Base-by-base conservation (phyloP, 2,888 invertebrate genomes). In the Ichneumoninae sp. region DNA sequence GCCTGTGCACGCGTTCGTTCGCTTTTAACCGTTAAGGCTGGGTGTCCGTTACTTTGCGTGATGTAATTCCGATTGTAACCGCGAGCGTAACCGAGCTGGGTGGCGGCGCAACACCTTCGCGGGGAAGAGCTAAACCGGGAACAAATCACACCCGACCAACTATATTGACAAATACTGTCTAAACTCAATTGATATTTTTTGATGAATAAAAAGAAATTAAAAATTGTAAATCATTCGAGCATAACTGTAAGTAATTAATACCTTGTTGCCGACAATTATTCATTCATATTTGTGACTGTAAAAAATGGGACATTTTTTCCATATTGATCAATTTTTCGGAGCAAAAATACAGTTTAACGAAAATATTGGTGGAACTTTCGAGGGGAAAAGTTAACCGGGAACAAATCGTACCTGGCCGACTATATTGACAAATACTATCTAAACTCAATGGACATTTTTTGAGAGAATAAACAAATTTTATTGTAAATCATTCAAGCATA, bases 61-160 rank as follows among this genome's bases (percentile, higher is more conserved):
- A 85, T 80, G 85, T 82, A 85, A 85, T 85, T 79, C 33, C 75
- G 82, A 79, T 85, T 82, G 85, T 79, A 85, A 82, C 82, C 79
- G 66, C 75, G 30, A 54, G 50, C 75, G 68, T 85, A 82, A 85
- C 71, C 71, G 66, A 71, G 66, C 40, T 63, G 70, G 54, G 52
- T 79, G 57, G 19, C 70, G 44, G 66, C 63, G 13, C 19, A 60
- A 75, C 79, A 76, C 75, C 68, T 73, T 60, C 66, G 7, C 16
- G 16, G 8, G 81, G 66, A 82, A 82, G 78, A 68, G n/a, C 33
- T 54, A 77, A 13, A 7, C 13, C 30, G 40, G 3, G 19, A 52
- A n/a, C 40, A 47, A 65, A 50, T 47, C 44, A 47, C 44, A 4
- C 13, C 44, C 16, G 16, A 2, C 16, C 44, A 47, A 47, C 4